Base-by-base conservation (phyloP, 2,113 vertebrate genomes). In the Gavialis gangeticus region DNA sequence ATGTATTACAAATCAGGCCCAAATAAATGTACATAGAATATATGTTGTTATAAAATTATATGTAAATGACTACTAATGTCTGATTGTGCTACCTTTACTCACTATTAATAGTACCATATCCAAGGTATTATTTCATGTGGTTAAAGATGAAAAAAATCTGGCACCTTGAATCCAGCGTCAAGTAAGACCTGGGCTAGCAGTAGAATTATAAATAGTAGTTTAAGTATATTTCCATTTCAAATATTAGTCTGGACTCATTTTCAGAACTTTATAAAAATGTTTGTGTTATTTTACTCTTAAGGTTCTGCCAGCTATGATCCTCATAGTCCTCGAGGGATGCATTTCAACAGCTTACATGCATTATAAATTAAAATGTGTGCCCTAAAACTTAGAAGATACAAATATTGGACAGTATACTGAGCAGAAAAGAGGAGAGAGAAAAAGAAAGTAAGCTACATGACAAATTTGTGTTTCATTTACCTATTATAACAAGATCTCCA, bases 121-220 rank as follows among this genome's bases (percentile, higher is more conserved):
- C 62, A 63, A 27, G 25, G 37, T 37, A 37, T 37, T 37, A 37
- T 7, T 37, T 37, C 37, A 37, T 37, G 37, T 37, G 37, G 8
- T 37, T 37, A 37, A 37, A 37, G 37, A 37, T 37, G 37, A 37
- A 37, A 37, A 37, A 37, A 37, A n/a, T 37, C 37, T 37, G 37
- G 8, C 37, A 5, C 37, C 28, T 24, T 58, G 55, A 56, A 69
- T 87, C 64, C 75, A 90, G 37, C 28, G 59, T 89, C 34, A 18
- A 94, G 84, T 88, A 80, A 66, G 69, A 86, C n/a, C 18, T 88
- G 34, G 55, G 67, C 84, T 89, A 95, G 91, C 90, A 95, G 82
- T 89, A 84, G 82, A 88, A 94, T 85, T 95, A 94, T 94, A 91
- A 96, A 92, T 84, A 96, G 92, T 94, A 90, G 90, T 97, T 96